Base-by-base conservation (phyloP, 2,888 invertebrate species). In the Flexamia atlantica region DNA sequence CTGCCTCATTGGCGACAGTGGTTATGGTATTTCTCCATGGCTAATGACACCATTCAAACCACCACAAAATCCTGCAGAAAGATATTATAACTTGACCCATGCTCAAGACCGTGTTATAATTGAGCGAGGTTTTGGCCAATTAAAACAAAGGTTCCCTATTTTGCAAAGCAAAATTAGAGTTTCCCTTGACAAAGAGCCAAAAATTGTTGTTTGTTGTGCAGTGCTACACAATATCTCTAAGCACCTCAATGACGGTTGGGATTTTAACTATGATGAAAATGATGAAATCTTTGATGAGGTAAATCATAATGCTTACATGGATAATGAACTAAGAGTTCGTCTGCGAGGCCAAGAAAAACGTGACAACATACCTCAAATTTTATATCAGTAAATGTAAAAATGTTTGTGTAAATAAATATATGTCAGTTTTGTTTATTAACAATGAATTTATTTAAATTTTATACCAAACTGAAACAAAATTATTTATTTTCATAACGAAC, bases 91-190 rank as follows among this genome's bases (percentile, higher is more conserved):
- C 23, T 12, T 40, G 17, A 42, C 23, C 20, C 76, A 64, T 14
- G 64, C 64, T 23, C 23, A 25, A 81, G 64, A 81, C 9, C n/a
- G 81, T 5, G 42, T 68, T 14, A 81, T 81, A 32, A 46, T 81
- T 32, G 74, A 83, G 74, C 50, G 82, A 50, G 28, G 28, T 17
- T 83, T 74, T 36, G 57, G 83, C 28, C 83, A 83, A 28, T n/a
- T 83, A 2, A 83, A 83, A 74, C 25, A 28, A 57, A 40, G 72
- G 28, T 83, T 83, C 40, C 83, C 83, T 17, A 82, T 72, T 32
- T 25, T 72, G 7, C 25, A 28, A 7, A 53, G 42, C 28, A 32
- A 30, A 20, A 28, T 82, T 23, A 70, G 82, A 46, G 14, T 72
- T 17, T 36, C 40, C n/a, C 17, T 72, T 7, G 46, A 76, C 7